Evolutionary conservation across 2,888 invertebrate species (phyloP).

Genomic region (Allygus modestus): DNA sequence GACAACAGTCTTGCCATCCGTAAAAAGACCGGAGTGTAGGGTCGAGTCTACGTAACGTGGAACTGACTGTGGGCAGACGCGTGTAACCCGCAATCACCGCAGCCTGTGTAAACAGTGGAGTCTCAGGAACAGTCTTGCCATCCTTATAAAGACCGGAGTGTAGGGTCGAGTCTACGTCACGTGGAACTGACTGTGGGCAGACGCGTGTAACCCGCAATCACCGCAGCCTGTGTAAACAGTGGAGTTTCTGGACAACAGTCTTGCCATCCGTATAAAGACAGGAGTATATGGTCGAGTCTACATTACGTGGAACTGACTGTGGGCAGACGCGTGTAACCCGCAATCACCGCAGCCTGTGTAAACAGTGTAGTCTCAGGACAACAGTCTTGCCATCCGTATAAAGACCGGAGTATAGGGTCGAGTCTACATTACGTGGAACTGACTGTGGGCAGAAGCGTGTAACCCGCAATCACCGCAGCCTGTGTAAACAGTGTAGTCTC

Average conservation of each 20-base stretch:
- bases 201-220: conserved; percentile 7
- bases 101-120: conserved; percentile 52
- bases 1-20: no score
- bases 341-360: conserved; percentile 1
- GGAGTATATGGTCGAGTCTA: not conserved
- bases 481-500: conserved; percentile 45
- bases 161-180: not conserved
- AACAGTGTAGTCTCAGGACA: not conserved
- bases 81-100: conserved; percentile 1
- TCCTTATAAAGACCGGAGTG: not conserved
- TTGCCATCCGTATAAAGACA: not conserved
- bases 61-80: not conserved
- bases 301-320: not conserved
- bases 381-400: no score
- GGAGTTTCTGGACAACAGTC: no score
- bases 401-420: no score
- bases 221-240: conserved; percentile 41
- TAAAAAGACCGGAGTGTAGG: no score
- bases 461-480: conserved; percentile 11
- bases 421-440: no score
- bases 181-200: not conserved
- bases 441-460: not conserved
- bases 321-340: conserved; percentile 1
- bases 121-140: no score
- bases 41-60: not conserved